These are phyloP conservation scores for Stichopus horrens DNA, from an alignment of 53 echinoderm and acorn worm species.

Conservation along the genomic window DNA sequence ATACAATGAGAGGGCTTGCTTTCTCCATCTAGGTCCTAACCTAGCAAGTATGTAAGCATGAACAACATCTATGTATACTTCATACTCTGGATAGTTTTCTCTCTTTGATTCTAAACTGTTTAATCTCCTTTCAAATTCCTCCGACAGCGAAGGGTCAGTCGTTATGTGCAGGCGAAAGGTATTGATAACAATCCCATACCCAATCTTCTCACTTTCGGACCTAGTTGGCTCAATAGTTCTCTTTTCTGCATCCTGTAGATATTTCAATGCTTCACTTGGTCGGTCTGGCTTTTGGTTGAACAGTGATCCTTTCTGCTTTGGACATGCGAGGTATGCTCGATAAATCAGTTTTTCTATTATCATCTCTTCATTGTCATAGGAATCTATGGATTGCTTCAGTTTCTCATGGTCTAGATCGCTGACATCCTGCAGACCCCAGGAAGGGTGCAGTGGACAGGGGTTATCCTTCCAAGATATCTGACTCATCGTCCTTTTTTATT, in stretches of 20 bases:
- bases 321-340: conserved; percentile 20
- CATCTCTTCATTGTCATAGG: conserved; percentile 11
- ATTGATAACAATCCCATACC: conserved; percentile 10
- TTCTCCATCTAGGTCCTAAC: background rate
- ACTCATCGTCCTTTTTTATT: too few species aligned
- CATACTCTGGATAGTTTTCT: background rate
- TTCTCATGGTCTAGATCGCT: background rate
- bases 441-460: conserved; percentile 12
- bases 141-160: background rate
- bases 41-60: conserved; percentile 8
- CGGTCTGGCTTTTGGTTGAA: background rate
- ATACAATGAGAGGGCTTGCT: background rate
- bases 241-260: background rate
- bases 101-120: too few species aligned
- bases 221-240: too few species aligned
- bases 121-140: too few species aligned
- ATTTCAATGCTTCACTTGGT: background rate
- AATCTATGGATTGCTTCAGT: background rate
- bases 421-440: background rate
- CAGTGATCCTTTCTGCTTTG: background rate
- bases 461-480: background rate
- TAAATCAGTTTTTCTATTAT: background rate
- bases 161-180: background rate
- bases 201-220: background rate
- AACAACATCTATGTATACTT: background rate